These are phyloP conservation scores for Urocynchramus pylzowi DNA, from an alignment of 2,113 vertebrate genomes.

Conservation along the genomic window DNA sequence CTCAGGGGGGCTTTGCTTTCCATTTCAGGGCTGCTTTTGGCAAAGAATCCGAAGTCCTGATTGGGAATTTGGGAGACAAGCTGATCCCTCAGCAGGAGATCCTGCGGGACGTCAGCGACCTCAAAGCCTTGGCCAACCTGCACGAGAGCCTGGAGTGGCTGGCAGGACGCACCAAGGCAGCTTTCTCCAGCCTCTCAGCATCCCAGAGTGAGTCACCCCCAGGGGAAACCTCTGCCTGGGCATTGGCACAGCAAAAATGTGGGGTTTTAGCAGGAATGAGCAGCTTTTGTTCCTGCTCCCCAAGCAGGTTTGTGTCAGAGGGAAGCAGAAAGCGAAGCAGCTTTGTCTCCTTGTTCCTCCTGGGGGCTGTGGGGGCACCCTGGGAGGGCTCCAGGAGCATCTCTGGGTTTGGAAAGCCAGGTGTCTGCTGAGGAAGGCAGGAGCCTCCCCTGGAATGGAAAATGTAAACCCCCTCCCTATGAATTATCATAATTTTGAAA, in stretches of 20 bases:
- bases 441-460: neutral
- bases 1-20: neutral
- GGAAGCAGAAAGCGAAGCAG: neutral
- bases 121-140: slow-evolving; percentile 95
- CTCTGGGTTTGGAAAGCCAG: neutral
- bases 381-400: neutral
- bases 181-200: slow-evolving; percentile 81
- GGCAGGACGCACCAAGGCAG: slow-evolving; percentile 82
- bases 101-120: slow-evolving; percentile 91
- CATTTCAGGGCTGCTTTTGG: slow-evolving; percentile 86
- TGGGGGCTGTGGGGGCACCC: neutral
- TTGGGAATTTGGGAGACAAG: slow-evolving; percentile 96
- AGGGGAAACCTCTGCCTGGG: accelerated
- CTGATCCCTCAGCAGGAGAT: slow-evolving; percentile 95
- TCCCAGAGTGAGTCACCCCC: slow-evolving; percentile 80
- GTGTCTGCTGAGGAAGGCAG: neutral
- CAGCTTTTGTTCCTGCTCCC: accelerated
- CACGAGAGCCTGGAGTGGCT: slow-evolving; percentile 99
- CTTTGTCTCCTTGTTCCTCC: neutral
- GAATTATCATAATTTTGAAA: neutral
- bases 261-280: accelerated
- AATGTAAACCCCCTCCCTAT: neutral
- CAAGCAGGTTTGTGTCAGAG: neutral
- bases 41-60: slow-evolving; percentile 96
- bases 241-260: accelerated